phyloP scores from a whole-genome alignment of 1,140 invertebrate genomes.

The Drosophila miranda region DNA sequence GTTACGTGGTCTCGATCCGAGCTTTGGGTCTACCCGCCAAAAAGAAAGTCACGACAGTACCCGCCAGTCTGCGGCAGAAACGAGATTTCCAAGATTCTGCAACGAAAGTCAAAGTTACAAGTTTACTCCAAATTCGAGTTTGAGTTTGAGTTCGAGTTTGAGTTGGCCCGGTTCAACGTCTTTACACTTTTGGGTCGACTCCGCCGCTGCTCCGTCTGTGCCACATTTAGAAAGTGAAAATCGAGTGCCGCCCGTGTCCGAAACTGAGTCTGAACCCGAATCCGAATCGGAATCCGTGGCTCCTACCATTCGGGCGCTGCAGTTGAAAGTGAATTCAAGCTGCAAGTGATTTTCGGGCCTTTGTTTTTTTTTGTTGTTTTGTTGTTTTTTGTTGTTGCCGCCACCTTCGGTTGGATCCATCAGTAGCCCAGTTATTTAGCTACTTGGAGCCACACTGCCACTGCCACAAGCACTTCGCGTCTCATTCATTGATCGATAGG shows the following conservation, averaged over 20 bases:
- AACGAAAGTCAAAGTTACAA: constrained; percentile 81
- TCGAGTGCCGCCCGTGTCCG: constrained; percentile 56
- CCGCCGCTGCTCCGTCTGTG: constrained; percentile 29
- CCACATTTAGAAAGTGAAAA: constrained; percentile 80
- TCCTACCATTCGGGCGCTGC: constrained; percentile 42
- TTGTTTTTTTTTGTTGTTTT: neutral
- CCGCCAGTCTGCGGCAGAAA: constrained; percentile 43
- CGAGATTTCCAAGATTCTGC: constrained; percentile 80
- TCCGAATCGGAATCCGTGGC: neutral
- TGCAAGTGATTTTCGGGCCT: constrained; percentile 28
- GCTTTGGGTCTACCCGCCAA: constrained; percentile 45
- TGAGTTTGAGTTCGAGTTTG: neutral
- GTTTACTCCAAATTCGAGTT: constrained; percentile 58
- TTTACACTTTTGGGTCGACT: constrained; percentile 24
- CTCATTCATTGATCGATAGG: constrained; percentile 32
- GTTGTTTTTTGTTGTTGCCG: neutral
- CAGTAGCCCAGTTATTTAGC: constrained; percentile 40
- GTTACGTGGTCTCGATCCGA: constrained; percentile 50
- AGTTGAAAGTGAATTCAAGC: constrained; percentile 71
- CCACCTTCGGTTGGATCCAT: constrained; percentile 12
- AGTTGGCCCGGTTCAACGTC: constrained; percentile 65
- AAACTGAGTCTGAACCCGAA: constrained; percentile 6
- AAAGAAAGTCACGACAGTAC: constrained; percentile 74
- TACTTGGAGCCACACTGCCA: constrained; percentile 23
- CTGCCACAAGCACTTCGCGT: constrained; percentile 1